phyloP scores from a whole-genome alignment of 2,797 vertebrate genomes.

The Ciconia nigra region DNA sequence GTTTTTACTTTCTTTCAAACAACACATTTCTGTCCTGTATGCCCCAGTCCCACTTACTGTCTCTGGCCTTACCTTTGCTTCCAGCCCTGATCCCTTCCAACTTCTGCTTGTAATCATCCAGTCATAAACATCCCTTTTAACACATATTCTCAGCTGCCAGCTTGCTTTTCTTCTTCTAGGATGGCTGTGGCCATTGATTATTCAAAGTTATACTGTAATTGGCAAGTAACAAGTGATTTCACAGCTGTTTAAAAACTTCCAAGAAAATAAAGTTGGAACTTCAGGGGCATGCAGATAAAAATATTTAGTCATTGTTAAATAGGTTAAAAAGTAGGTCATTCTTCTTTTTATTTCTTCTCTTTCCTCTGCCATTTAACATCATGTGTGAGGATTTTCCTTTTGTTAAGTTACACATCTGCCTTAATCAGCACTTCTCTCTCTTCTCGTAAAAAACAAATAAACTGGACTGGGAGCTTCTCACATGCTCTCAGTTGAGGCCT shows the following conservation, averaged over 20 bases:
- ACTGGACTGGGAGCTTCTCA: not conserved
- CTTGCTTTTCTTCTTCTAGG: not conserved
- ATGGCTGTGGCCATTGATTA: not conserved
- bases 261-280: not conserved
- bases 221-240: not conserved
- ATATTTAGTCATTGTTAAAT: not conserved
- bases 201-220: not conserved
- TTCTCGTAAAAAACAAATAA: not conserved
- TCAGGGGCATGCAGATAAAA: not conserved
- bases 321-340: not conserved
- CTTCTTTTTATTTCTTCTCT: not conserved
- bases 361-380: not conserved
- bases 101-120: not conserved
- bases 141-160: not conserved
- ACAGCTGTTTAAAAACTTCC: not conserved
- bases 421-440: not conserved
- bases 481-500: not conserved
- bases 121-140: not conserved
- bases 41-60: not conserved
- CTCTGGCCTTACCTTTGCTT: not conserved
- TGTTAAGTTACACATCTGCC: not conserved
- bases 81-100: not conserved
- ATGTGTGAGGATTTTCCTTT: not conserved
- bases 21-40: not conserved
- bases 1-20: not conserved